Percentiles rank a stretch among this genome's conserved stretches.
These are phyloP conservation scores for Drosophila helvetica DNA, from an alignment of 2,888 invertebrate genomes.

Conservation along the genomic window DNA sequence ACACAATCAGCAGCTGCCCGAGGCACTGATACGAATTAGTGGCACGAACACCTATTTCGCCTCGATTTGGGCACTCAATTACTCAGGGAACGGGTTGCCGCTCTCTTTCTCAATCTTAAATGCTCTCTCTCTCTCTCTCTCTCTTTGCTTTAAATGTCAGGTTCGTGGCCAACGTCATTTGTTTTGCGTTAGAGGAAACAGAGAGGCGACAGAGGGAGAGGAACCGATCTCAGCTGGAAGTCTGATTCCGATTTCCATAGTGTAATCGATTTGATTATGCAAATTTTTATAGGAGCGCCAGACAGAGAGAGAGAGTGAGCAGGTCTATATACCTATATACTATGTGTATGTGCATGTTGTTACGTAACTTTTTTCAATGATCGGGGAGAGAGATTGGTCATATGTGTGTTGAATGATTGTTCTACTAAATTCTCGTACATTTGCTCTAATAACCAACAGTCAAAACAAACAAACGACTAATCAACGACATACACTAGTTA, in stretches of 20 bases:
- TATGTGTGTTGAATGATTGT: neutral
- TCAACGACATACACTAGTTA: neutral
- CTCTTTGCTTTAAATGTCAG: conserved; percentile 10
- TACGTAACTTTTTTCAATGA: neutral
- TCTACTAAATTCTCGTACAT: neutral
- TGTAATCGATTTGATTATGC: conserved; percentile 9
- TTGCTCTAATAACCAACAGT: neutral
- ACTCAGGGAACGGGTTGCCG: neutral
- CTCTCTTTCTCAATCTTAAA: neutral
- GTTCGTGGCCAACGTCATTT: conserved; percentile 38
- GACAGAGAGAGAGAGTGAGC: too few relatives aligned
- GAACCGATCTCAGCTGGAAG: too few relatives aligned
- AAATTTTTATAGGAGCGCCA: conserved; percentile 8
- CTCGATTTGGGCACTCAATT: conserved; percentile 20
- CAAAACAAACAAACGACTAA: neutral
- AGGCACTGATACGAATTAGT: conserved; percentile 19
- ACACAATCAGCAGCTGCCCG: neutral
- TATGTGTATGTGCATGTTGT: too few relatives aligned
- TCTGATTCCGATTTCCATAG: conserved; percentile 1
- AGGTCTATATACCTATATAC: too few relatives aligned
- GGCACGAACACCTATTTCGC: conserved; percentile 11
- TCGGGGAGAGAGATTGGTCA: neutral
- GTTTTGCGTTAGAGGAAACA: conserved; percentile 5
- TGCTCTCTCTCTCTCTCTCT: neutral
- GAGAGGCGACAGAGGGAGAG: conserved; percentile 1